Evolutionary conservation across 1,140 invertebrate species (phyloP), one percentile per base, ranked within the genome.

Genomic region (Leguminivora glycinivorella): DNA sequence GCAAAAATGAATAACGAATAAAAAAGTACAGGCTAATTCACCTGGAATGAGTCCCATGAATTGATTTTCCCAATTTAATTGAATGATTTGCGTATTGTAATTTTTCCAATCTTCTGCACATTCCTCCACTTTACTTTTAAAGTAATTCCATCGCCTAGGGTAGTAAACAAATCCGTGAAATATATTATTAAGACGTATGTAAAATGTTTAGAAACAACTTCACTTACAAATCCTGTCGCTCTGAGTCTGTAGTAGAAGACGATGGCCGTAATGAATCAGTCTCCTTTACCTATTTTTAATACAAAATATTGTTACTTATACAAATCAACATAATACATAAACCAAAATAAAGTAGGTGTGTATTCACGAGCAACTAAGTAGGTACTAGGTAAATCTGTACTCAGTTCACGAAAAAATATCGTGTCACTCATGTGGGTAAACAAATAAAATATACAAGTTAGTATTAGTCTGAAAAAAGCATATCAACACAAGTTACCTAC

Each of bases 61-160:
- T 69, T 82, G 85, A 5, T 80, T 72, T 68, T 89, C 84, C 87
- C 87, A 90, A 47, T 72, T 84, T 4, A 73, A 58, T 67, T 83
- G 83, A 22, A 52, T 22, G 25, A 89, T 75, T 70, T 87, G 81
- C 19, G 73, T 72, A 26, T 88, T 85, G 66, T 87, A 88, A 31
- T 85, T 84, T 0, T 72, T 67, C 87, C 87, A 90, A 66, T 88
- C 85, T 10, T 87, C 75, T 1, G 75, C 69, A 72, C 83, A 80
- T 60, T 87, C 79, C 43, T 82, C 68, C 6, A 89, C 75, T 72
- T 89, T 89, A 31, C 43, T 73, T 66, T 84, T 87, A 26, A 88
- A 85, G 74, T 85, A 71, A 56, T 70, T 79, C 88, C 87, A 89
- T 24, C 79, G 77, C 31, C 88, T 90, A 56, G 19, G 1, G 66